Evolutionary conservation across 1,140 invertebrate species (phyloP), one percentile per base, ranked within the genome.

Genomic region (Caenorhabditis briggsae): DNA sequence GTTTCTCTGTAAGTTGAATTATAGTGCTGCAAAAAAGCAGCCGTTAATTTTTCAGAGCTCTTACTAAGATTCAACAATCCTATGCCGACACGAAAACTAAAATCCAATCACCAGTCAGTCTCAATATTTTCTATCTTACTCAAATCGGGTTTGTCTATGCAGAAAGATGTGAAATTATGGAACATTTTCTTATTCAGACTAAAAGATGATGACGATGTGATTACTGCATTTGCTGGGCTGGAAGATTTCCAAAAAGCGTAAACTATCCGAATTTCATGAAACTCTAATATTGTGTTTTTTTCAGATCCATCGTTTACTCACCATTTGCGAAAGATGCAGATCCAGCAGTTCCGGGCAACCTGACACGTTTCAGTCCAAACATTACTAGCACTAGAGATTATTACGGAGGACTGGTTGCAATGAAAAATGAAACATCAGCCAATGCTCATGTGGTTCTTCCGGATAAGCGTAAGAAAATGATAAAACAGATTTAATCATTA

Each of bases 51-150:
- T 46, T 1, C 33, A 70, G 64, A 0, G 64, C 64, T 16, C 64
- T 70, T 14, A 70, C 11, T 16, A 46, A 18, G 5, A 46, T 70
- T 18, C 14, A 43, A 16, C 8, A 14, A n/a, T 16, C 33, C 16
- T 70, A 43, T 41, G 43, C 16, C 8, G 23, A 46, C 5, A 70
- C 5, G 5, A n/a, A 20, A 3, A 46, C 33, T 43, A 3, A 70
- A n/a, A 43, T 70, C 14, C 16, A 70, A 5, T 5, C 3, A n/a
- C 11, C 64, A 11, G 16, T 46, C 11, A 70, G 64, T n/a, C 18
- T 46, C 5, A 70, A 70, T 18, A 70, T 70, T 70, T 70, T 70
- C 41, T 70, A 70, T 46, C 11, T 46, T 6, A 43, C 64, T 18
- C 64, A 70, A 70, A 70, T 70, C 8, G 41, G 64, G 64, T 70